Conservation (phyloP, 2,113 vertebrate genomes). For the Danio rerio region DNA sequence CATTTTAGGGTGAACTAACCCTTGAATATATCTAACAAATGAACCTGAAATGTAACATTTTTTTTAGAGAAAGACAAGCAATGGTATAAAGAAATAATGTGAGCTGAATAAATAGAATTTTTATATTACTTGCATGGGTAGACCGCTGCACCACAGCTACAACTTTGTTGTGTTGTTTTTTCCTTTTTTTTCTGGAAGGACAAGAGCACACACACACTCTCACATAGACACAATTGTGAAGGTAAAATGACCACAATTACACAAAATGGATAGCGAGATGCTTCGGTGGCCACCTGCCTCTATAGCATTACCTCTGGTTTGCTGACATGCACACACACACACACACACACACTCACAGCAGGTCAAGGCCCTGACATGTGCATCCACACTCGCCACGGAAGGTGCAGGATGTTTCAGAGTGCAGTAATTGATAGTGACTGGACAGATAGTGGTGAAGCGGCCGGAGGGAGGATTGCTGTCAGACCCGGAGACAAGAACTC, state of each 20-base stretch:
- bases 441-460: slow-evolving; percentile 43
- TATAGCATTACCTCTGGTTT: background rate
- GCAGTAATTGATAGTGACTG: slow-evolving; percentile 51
- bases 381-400: slow-evolving; percentile 49
- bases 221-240: slow-evolving; percentile 11
- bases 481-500: slow-evolving; percentile 34
- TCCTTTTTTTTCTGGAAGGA: background rate
- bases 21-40: no score
- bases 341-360: slow-evolving; percentile 37
- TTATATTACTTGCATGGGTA: slow-evolving; percentile 1
- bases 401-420: slow-evolving; percentile 3
- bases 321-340: slow-evolving; percentile 31
- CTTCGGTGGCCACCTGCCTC: slow-evolving; percentile 34
- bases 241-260: slow-evolving; percentile 34
- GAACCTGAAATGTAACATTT: no score
- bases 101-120: background rate
- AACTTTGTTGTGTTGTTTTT: background rate
- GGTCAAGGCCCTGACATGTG: slow-evolving; percentile 51
- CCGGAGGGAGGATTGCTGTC: slow-evolving; percentile 33
- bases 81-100: background rate
- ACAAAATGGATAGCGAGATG: slow-evolving; percentile 20
- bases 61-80: background rate
- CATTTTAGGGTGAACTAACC: no score
- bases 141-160: background rate
- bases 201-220: background rate